Percentiles rank a stretch among this genome's conserved stretches.
Conservation (phyloP, 2,113 vertebrate species). For the Hassar affinis region DNA sequence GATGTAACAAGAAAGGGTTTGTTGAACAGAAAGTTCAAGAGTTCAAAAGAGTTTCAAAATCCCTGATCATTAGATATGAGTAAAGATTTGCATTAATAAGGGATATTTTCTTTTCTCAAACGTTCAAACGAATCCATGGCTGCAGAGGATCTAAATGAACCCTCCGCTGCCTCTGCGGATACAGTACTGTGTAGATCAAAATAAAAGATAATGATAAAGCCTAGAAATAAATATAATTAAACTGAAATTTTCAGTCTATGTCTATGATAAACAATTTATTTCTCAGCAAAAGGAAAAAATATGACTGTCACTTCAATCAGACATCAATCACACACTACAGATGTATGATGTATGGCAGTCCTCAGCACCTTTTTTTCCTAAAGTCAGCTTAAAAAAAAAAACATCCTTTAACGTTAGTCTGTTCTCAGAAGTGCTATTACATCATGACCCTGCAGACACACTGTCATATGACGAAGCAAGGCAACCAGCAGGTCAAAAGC, state of each 20-base stretch:
- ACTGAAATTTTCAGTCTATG: no score
- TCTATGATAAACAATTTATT: no score
- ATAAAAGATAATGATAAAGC: neutral
- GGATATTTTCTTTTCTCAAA: neutral
- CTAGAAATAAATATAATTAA: neutral
- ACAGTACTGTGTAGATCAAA: neutral
- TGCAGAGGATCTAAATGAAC: neutral
- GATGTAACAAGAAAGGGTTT: neutral
- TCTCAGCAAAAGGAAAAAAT: no score
- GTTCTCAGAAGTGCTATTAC: neutral
- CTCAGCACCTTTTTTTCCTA: neutral
- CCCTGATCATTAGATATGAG: neutral
- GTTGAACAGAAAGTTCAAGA: neutral
- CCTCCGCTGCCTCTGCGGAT: neutral
- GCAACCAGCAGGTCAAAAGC: neutral
- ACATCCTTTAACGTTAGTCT: slow-evolving; percentile 1
- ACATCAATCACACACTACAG: neutral
- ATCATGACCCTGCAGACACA: neutral
- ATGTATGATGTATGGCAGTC: neutral
- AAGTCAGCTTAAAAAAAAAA: neutral
- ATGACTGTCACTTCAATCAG: neutral
- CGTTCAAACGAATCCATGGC: neutral
- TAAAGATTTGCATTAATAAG: neutral
- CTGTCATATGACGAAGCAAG: neutral
- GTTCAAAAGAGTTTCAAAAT: neutral